phyloP scores from a whole-genome alignment of 2,113 vertebrate species.

The Cochlearius cochlearius region DNA sequence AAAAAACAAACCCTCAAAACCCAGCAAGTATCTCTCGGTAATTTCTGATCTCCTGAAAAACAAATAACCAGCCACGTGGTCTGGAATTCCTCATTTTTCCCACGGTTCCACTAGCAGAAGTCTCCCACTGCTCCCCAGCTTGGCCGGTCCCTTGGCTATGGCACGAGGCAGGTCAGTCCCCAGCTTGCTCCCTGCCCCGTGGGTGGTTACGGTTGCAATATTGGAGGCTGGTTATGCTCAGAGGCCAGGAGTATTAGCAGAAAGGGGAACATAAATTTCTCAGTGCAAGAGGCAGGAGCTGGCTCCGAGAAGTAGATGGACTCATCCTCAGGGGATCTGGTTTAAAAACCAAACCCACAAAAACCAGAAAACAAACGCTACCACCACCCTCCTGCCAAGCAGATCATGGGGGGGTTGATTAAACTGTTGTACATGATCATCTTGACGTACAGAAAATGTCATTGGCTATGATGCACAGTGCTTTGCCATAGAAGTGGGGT shows the following conservation, averaged over 20 bases:
- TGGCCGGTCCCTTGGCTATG: not conserved
- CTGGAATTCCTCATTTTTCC: not conserved
- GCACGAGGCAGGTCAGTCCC: not conserved
- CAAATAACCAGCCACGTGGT: not conserved
- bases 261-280: not conserved
- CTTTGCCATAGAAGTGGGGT: not conserved
- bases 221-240: not conserved
- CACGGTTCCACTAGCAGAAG: not conserved
- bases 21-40: not conserved
- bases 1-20: too few species aligned
- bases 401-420: not conserved
- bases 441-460: not conserved
- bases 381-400: too few species aligned
- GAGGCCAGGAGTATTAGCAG: not conserved
- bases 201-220: accelerated
- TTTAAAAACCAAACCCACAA: not conserved
- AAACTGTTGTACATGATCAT: not conserved
- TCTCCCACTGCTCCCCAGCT: not conserved
- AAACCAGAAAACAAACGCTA: not conserved
- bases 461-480: accelerated
- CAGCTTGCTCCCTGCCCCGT: not conserved
- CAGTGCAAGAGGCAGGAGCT: too few species aligned
- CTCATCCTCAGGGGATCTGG: not conserved
- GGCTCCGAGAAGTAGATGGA: not conserved
- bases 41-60: not conserved